Conservation (phyloP, 2,797 vertebrate species). For the Nothura maculosa region DNA sequence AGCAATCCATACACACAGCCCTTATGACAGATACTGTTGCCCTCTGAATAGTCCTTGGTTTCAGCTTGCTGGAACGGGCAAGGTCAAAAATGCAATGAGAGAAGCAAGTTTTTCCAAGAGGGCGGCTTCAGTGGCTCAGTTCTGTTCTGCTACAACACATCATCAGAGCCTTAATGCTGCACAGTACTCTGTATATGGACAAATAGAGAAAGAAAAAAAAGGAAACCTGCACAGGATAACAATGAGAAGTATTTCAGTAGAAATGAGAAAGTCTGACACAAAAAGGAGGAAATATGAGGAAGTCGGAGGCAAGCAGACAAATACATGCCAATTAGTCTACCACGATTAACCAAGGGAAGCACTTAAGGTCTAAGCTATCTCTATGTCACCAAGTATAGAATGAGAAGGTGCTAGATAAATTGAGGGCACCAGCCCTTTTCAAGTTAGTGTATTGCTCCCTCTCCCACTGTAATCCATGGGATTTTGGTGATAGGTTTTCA, state of each 20-base stretch:
- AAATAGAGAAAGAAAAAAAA: slow-evolving; percentile 62
- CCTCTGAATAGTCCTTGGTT: background rate
- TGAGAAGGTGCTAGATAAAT: slow-evolving; percentile 30
- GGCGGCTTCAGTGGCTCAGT: background rate
- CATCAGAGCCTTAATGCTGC: slow-evolving; percentile 26
- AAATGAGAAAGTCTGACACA: background rate
- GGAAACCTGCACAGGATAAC: slow-evolving; percentile 54
- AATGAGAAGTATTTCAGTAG: slow-evolving; percentile 54
- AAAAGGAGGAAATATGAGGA: background rate
- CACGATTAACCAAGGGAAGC: slow-evolving; percentile 37
- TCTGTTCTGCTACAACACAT: background rate
- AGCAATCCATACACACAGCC: background rate
- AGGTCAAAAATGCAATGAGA: background rate
- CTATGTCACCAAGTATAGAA: background rate
- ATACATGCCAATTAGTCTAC: slow-evolving; percentile 41
- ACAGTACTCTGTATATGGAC: slow-evolving; percentile 15
- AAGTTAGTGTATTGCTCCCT: slow-evolving; percentile 29
- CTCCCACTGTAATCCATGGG: slow-evolving; percentile 1
- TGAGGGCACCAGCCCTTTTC: background rate
- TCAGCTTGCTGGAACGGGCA: slow-evolving; percentile 10
- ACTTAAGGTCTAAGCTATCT: slow-evolving; percentile 31
- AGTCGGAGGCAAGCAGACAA: slow-evolving; percentile 39
- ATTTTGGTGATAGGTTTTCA: slow-evolving; percentile 1
- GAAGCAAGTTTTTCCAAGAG: background rate
- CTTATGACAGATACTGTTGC: background rate